Base-by-base conservation (phyloP, 2,113 vertebrate genomes). In the Hylia prasina region DNA sequence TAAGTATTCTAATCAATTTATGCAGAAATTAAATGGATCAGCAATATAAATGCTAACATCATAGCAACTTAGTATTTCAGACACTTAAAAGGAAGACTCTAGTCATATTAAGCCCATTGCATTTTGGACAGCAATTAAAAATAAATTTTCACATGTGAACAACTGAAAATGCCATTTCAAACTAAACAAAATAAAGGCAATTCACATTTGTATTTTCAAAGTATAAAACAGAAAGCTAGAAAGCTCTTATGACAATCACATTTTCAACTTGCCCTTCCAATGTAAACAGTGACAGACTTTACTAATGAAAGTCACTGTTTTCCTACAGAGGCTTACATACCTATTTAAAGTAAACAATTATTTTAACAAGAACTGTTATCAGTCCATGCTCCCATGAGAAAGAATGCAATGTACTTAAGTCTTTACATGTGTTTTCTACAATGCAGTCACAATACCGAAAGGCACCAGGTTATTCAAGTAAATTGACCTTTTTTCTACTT, bases 401-500 rank as follows among this genome's bases (percentile, higher is more conserved):
- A 89, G 44, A 90, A 81, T 37, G 65, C 20, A 73, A 64, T 13
- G 23, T 77, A 83, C 45, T 87, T 37, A 22, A 51, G 51, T 70
- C 31, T 81, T 88, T 75, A 81, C 37, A 75, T 28, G 53, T n/a
- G 44, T 92, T 94, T 96, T 93, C 60, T 93, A 78, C 68, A 93
- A 89, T 35, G 47, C 56, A 89, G 71, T 80, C 22, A 73, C 92
- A 88, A 66, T 53, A 93, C 19, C 44, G 28, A 94, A 96, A 97
- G 94, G 96, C 90, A 96, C 90, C 56, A 50, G 79, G 61, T 96
- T 96, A 83, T 96, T 95, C 91, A 96, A 97, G 95, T 92, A 96
- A 90, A 89, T 54, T 78, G 64, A 92, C 64, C 69, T 85, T 89
- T 89, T 42, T 81, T 85, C 61, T 71, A 21, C 33, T 37, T 64